Percentiles rank a stretch among this genome's conserved stretches.
phyloP scores from a whole-genome alignment of 2,797 vertebrate species.

The Anisognathus igniventris region DNA sequence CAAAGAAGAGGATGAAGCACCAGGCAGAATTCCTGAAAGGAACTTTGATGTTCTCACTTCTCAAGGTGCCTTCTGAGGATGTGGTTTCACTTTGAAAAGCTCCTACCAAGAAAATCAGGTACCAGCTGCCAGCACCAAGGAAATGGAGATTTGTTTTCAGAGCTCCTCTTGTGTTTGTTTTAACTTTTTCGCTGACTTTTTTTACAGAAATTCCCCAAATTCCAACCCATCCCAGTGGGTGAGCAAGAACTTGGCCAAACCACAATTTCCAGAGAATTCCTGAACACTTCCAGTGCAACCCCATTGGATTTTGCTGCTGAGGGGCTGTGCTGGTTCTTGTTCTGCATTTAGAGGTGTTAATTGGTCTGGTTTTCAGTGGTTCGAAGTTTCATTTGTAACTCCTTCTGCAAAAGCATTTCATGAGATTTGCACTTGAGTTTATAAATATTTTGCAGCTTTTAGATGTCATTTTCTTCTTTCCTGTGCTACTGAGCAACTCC shows the following conservation, averaged over 20 bases:
- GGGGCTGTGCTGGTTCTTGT: not conserved
- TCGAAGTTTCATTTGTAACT: not conserved
- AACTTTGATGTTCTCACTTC: not conserved
- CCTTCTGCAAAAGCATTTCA: not conserved
- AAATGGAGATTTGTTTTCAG: not conserved
- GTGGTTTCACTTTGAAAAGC: not conserved
- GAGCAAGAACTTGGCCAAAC: not conserved
- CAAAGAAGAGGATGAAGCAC: not conserved
- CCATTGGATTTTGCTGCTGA: not conserved
- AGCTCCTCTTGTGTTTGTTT: not conserved
- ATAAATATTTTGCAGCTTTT: slow-evolving; percentile 18
- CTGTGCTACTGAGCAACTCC: not conserved
- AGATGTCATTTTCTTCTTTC: not conserved
- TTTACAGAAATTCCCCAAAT: slow-evolving; percentile 74
- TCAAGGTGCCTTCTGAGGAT: not conserved
- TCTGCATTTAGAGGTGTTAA: not conserved
- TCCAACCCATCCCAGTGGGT: slow-evolving; percentile 71
- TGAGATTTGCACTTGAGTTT: not conserved
- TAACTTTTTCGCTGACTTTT: not conserved
- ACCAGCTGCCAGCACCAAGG: not conserved
- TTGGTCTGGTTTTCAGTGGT: not conserved
- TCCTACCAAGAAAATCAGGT: not conserved
- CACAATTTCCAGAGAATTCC: slow-evolving; percentile 73
- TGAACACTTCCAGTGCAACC: slow-evolving; percentile 55
- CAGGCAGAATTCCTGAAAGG: not conserved